A percentile compares a stretch with the other conserved stretches of the same genome.
phyloP scores from a whole-genome alignment of 2,888 invertebrate species.

The Serripes groenlandicus region DNA sequence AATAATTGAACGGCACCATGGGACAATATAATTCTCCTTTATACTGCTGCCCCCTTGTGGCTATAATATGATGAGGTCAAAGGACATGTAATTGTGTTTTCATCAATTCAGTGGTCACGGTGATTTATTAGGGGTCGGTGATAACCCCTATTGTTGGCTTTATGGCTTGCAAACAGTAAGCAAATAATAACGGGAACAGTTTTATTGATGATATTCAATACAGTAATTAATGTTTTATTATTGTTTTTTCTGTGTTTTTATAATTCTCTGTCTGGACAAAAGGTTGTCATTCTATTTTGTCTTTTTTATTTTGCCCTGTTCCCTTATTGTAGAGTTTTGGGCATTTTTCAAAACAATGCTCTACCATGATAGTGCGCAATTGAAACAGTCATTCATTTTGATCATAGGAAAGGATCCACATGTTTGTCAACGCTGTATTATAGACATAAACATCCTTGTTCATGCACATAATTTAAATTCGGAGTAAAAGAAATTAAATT shows the following conservation, averaged over 20 bases:
- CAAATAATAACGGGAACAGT: slow-evolving; percentile 22
- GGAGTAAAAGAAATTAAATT: too few relatives aligned
- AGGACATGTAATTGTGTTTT: slow-evolving; percentile 57
- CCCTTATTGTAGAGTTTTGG: too few relatives aligned
- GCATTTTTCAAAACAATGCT: too few relatives aligned
- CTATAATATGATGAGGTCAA: slow-evolving; percentile 45
- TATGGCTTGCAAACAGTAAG: slow-evolving; percentile 38
- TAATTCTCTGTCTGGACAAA: not conserved
- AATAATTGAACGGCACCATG: slow-evolving; percentile 19
- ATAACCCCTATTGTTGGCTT: slow-evolving; percentile 63
- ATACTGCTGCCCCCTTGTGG: slow-evolving; percentile 27
- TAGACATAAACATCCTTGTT: too few relatives aligned
- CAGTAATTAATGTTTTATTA: slow-evolving; percentile 18
- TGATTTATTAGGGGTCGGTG: slow-evolving; percentile 63
- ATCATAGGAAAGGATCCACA: too few relatives aligned
- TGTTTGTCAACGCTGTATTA: too few relatives aligned
- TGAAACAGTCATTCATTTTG: too few relatives aligned
- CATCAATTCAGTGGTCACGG: slow-evolving; percentile 48
- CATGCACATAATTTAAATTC: too few relatives aligned
- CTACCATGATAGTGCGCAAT: too few relatives aligned
- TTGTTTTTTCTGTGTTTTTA: not conserved
- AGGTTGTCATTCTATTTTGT: not conserved
- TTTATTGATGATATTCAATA: slow-evolving; percentile 7
- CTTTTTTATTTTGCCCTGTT: too few relatives aligned
- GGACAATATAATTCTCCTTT: slow-evolving; percentile 36